phyloP scores from a whole-genome alignment of 2,888 invertebrate species.

The Tetheella fluctuosa region DNA sequence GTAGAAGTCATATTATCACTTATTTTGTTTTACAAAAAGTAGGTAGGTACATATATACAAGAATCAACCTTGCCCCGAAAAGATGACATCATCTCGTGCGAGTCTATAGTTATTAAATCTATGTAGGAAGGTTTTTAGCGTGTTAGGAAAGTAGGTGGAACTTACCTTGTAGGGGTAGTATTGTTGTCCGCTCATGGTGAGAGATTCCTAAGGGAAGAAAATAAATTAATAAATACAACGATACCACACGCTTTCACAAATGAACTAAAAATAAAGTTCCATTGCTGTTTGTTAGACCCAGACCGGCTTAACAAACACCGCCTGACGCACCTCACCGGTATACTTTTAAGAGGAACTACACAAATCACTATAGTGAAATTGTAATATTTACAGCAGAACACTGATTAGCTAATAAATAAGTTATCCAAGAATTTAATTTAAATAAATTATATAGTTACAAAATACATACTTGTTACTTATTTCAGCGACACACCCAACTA shows the following conservation, averaged over 20 bases:
- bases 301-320: constrained; percentile 53
- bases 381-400: not conserved
- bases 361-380: constrained; percentile 17
- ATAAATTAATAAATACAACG: constrained; percentile 36
- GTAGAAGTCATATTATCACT: not conserved
- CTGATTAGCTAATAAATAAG: not conserved
- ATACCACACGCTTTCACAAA: constrained; percentile 45
- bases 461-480: constrained; percentile 67
- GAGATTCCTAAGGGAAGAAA: constrained; percentile 65
- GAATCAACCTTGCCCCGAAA: constrained; percentile 54
- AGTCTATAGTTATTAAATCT: constrained; percentile 52
- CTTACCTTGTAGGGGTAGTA: constrained; percentile 95
- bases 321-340: constrained; percentile 33
- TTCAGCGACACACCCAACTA: constrained; percentile 72
- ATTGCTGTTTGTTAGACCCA: constrained; percentile 48
- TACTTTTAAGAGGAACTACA: constrained; percentile 27
- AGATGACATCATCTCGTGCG: constrained; percentile 78
- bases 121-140: constrained; percentile 32
- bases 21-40: not conserved
- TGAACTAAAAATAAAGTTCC: constrained; percentile 63
- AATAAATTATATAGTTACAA: constrained; percentile 26
- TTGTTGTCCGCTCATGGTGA: constrained; percentile 90
- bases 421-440: not conserved
- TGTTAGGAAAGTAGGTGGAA: constrained; percentile 55
- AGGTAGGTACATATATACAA: constrained; percentile 20